phyloP scores from a whole-genome alignment of 2,797 vertebrate genomes.

The Lithobates pipiens region DNA sequence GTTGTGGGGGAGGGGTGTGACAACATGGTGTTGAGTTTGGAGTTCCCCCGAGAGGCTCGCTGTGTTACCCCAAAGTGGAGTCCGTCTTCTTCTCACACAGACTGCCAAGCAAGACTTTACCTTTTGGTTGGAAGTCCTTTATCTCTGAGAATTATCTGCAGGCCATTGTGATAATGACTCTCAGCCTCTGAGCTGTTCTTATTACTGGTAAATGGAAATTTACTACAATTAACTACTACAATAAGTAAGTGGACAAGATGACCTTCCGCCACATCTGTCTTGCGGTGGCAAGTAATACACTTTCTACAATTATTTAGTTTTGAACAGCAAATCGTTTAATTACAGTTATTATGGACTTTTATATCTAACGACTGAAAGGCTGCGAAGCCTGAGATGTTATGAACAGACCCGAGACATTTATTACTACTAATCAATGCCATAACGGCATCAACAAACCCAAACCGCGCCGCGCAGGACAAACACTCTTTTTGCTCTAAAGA shows the following conservation, averaged over 20 bases:
- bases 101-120: too few species aligned
- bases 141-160: background rate
- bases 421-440: background rate
- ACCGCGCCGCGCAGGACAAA: background rate
- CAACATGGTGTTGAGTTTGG: too few species aligned
- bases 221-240: background rate
- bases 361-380: slow-evolving; percentile 17
- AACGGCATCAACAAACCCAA: background rate
- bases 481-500: background rate
- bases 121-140: too few species aligned
- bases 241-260: background rate
- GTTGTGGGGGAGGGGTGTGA: too few species aligned
- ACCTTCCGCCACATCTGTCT: background rate
- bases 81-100: too few species aligned
- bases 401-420: slow-evolving; percentile 13
- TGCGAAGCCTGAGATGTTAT: slow-evolving; percentile 27
- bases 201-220: background rate
- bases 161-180: background rate
- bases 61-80: too few species aligned
- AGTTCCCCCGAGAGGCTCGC: too few species aligned
- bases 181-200: background rate
- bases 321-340: slow-evolving; percentile 49
- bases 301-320: slow-evolving; percentile 6
- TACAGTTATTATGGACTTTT: slow-evolving; percentile 42
- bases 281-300: background rate